Evolutionary conservation across 1,140 invertebrate species (phyloP).

Genomic region (Zaprionus gabonicus): DNA sequence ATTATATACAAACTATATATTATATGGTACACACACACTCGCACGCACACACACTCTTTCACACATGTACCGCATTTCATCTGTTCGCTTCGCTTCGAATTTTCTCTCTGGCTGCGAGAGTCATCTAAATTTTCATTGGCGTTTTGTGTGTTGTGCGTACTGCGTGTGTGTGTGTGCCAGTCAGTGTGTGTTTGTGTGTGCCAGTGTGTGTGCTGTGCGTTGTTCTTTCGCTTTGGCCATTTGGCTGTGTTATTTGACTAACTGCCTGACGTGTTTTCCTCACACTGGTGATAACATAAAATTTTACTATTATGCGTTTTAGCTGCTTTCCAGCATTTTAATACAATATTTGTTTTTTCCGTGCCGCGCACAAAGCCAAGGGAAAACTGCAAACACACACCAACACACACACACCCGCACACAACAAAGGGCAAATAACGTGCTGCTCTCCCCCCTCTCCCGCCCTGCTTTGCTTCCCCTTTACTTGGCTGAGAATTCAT

Average conservation of each 20-base stretch:
- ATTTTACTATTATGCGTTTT: constrained; percentile 84
- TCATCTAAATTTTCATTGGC: constrained; percentile 76
- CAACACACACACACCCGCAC: constrained; percentile 12
- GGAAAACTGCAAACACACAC: constrained; percentile 33
- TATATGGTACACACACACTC: constrained; percentile 8
- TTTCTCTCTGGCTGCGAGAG: constrained; percentile 38
- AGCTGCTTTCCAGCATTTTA: constrained; percentile 84
- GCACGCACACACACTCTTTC: neutral
- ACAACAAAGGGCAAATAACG: constrained; percentile 62
- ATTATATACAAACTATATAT: neutral
- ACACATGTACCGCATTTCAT: constrained; percentile 13
- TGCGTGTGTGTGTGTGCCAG: constrained; percentile 27
- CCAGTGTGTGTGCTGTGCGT: constrained; percentile 26
- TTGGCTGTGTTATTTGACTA: constrained; percentile 75
- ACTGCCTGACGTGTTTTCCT: constrained; percentile 83
- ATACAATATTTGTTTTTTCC: constrained; percentile 80
- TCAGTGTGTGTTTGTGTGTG: constrained; percentile 10
- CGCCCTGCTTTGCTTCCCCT: neutral
- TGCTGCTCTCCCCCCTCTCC: neutral
- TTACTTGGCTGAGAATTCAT: constrained; percentile 69
- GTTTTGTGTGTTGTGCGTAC: constrained; percentile 50
- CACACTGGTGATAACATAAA: constrained; percentile 83
- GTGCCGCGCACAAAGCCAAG: constrained; percentile 34
- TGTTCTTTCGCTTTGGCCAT: constrained; percentile 51
- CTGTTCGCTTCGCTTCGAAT: constrained; percentile 27